Conservation (phyloP, 2,797 vertebrate genomes). For the Scomberomorus guttatus region DNA sequence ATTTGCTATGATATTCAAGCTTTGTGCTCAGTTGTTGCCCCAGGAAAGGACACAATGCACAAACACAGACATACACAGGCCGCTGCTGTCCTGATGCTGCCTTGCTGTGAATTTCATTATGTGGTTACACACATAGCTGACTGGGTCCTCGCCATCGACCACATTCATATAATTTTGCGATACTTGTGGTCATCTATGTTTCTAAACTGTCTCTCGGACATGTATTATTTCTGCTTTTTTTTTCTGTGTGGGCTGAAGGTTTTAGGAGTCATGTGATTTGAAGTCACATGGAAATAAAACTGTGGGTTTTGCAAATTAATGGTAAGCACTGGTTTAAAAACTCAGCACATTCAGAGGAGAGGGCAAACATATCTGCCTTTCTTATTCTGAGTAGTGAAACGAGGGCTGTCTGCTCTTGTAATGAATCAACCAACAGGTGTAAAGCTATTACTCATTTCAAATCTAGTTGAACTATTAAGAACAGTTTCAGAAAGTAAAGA, state of each 20-base stretch:
- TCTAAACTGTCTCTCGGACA: not conserved
- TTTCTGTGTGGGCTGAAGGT: not conserved
- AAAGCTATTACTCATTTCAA: not conserved
- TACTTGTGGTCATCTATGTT: slow-evolving; percentile 22
- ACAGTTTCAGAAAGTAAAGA: not conserved
- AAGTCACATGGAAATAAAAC: slow-evolving; percentile 40
- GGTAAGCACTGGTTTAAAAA: not conserved
- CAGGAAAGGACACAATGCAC: slow-evolving; percentile 42
- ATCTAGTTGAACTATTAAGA: not conserved
- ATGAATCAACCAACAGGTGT: not conserved
- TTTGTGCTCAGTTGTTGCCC: slow-evolving; percentile 23
- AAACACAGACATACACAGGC: slow-evolving; percentile 1
- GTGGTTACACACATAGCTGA: slow-evolving; percentile 23
- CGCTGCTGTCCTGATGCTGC: slow-evolving; percentile 47
- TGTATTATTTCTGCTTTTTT: slow-evolving; percentile 14
- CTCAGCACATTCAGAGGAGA: not conserved
- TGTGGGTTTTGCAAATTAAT: slow-evolving; percentile 10
- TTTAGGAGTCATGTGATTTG: slow-evolving; percentile 35
- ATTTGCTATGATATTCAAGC: slow-evolving; percentile 15
- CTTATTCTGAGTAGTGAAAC: not conserved
- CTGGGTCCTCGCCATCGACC: not conserved
- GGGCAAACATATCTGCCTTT: not conserved
- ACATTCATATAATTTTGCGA: not conserved
- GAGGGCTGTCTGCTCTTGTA: not conserved
- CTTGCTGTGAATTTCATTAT: slow-evolving; percentile 41